A percentile compares a stretch with the other conserved stretches of the same genome.
phyloP scores from a whole-genome alignment of 2,888 invertebrate species.

The Zygogramma bicolorata region DNA sequence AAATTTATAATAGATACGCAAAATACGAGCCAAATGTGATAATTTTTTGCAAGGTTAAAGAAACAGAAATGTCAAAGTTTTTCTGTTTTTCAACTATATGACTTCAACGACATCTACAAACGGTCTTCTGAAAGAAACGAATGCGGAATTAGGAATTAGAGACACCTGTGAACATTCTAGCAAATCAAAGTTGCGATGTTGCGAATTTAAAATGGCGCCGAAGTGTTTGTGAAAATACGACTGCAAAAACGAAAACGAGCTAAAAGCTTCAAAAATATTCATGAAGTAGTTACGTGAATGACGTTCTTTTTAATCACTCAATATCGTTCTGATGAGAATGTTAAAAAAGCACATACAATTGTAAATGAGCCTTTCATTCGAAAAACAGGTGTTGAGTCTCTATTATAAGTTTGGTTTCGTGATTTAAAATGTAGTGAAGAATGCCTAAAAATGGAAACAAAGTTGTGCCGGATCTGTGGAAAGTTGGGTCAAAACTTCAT shows the following conservation, averaged over 20 bases:
- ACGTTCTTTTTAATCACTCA: slow-evolving; percentile 21
- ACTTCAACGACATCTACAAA: not conserved
- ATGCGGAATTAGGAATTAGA: slow-evolving; percentile 8
- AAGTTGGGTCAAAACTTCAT: slow-evolving; percentile 60
- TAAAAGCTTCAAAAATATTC: slow-evolving; percentile 30
- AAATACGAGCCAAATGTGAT: not conserved
- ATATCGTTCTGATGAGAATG: slow-evolving; percentile 17
- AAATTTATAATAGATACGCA: not conserved
- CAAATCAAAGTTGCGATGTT: slow-evolving; percentile 26
- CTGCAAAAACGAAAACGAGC: slow-evolving; percentile 43
- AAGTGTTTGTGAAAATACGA: slow-evolving; percentile 53
- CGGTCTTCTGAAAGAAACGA: not conserved
- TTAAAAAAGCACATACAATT: slow-evolving; percentile 24
- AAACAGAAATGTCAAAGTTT: not conserved
- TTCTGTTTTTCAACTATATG: not conserved
- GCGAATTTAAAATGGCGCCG: slow-evolving; percentile 52
- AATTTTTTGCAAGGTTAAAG: not conserved
- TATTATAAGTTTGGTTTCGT: slow-evolving; percentile 33
- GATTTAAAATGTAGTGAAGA: slow-evolving; percentile 44
- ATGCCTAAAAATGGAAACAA: slow-evolving; percentile 60
- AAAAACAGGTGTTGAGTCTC: slow-evolving; percentile 9
- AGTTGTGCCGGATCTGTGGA: slow-evolving; percentile 64
- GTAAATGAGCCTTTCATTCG: not conserved
- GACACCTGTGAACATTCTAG: slow-evolving; percentile 44
- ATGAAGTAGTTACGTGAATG: slow-evolving; percentile 34